These are phyloP conservation scores for Dicerorhinus sumatrensis DNA, from an alignment of 2,113 vertebrate species.

Conservation along the genomic window DNA sequence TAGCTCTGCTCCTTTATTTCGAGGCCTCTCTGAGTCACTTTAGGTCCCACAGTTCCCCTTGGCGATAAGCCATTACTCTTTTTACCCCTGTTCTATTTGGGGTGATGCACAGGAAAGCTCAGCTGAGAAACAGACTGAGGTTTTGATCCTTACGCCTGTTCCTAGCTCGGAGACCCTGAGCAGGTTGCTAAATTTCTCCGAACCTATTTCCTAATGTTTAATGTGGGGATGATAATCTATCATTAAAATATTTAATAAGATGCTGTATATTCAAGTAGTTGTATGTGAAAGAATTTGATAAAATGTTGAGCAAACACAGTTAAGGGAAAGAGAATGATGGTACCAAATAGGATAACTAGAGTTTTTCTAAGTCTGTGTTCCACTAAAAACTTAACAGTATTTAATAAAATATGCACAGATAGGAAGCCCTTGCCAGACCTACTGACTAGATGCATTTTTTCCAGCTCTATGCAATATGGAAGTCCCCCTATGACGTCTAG, in stretches of 20 bases:
- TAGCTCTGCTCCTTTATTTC: conserved; percentile 62
- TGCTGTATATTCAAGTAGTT: not conserved
- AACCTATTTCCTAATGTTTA: conserved; percentile 44
- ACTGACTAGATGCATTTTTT: conserved; percentile 4
- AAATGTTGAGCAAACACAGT: conserved; percentile 7
- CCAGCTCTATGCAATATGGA: not conserved
- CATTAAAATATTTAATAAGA: not conserved
- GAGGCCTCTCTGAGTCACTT: conserved; percentile 76
- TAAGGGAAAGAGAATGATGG: not conserved
- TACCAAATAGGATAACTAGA: not conserved
- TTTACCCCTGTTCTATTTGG: conserved; percentile 24
- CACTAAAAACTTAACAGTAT: not conserved
- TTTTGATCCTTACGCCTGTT: not conserved
- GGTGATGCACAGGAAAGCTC: not conserved
- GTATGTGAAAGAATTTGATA: not conserved
- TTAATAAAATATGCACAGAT: not conserved
- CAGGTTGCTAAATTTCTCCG: not conserved
- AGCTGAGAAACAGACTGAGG: conserved; percentile 23
- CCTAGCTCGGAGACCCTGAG: not conserved
- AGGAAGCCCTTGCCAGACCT: not conserved
- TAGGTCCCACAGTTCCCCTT: conserved; percentile 73
- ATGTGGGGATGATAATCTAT: not conserved
- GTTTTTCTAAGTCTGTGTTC: not conserved
- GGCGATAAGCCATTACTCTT: conserved; percentile 72
- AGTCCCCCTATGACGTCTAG: no score